Base-by-base conservation (phyloP, 2,888 invertebrate species). In the Drosophila longiperda region DNA sequence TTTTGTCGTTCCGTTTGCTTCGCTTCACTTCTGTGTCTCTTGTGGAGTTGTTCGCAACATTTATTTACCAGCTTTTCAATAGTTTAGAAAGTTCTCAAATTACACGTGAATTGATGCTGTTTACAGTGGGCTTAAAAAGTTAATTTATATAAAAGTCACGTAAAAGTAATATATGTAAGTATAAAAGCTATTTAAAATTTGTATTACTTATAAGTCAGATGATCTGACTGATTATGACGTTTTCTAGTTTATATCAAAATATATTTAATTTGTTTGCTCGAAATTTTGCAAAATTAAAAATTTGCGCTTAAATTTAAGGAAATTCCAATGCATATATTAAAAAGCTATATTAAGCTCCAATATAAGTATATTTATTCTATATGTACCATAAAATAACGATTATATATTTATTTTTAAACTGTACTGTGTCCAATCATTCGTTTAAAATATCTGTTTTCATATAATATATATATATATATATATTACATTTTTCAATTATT, bases 11-110 rank as follows among this genome's bases (percentile, higher is more conserved):
- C 33, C 48, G 29, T 49, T 76, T 53, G 38, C 38, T 29, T 60
- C 61, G 74, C 45, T 61, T 69, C 55, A 67, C 66, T 67, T 57
- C 62, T 62, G 48, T 61, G 57, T 63, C 63, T 58, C 59, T 33
- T 32, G 34, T 36, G 7, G 7, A 50, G 60, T 62, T 58, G 20
- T 42, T 48, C 65, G 59, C 42, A 32, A 40, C 57, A 29, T 38
- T 60, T 36, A 15, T 40, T 33, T 34, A 8, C 34, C 36, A 49
- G 34, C 40, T 48, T 42, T 53, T 20, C 29, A 58, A 26, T n/a
- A 33, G 29, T 67, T 63, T 42, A 11, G 17, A 65, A 65, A 40
- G 40, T 67, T 66, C 49, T 66, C 26, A 48, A 38, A 32, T 66
- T 40, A 34, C 36, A 34, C 26, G 48, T 33, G 48, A 20, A 49